Conservation (phyloP, 2,113 vertebrate species). For the Ptyas mucosa region DNA sequence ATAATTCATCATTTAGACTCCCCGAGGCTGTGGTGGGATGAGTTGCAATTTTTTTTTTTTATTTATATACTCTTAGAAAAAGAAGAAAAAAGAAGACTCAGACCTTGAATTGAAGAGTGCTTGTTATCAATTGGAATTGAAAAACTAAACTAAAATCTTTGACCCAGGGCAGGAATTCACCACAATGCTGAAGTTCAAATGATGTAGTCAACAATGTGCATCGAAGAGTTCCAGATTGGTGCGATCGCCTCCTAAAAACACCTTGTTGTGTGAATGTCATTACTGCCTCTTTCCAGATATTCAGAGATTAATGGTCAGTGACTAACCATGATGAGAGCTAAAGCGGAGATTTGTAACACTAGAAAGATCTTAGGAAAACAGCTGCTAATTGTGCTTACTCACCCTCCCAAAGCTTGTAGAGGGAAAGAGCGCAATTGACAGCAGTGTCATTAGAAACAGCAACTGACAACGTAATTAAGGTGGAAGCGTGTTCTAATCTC, state of each 20-base stretch:
- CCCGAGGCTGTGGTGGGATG: slow-evolving; percentile 37
- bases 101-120: slow-evolving; percentile 56
- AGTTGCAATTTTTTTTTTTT: slow-evolving; percentile 40
- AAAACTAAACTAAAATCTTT: slow-evolving; percentile 40
- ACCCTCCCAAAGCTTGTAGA: background rate
- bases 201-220: background rate
- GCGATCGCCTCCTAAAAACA: background rate
- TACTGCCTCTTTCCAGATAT: background rate
- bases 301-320: background rate
- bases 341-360: background rate
- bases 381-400: background rate
- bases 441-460: background rate
- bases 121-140: slow-evolving; percentile 35
- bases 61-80: slow-evolving; percentile 32
- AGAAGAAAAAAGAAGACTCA: too few relatives aligned
- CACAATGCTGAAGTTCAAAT: background rate
- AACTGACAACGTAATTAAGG: background rate
- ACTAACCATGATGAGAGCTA: background rate
- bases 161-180: slow-evolving; percentile 4
- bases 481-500: background rate
- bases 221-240: background rate
- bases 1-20: slow-evolving; percentile 58
- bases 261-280: background rate
- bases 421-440: background rate
- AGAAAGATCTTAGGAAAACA: background rate